A percentile compares a stretch with the other conserved stretches of the same genome.
Evolutionary conservation across 2,113 vertebrate genomes (phyloP).

Genomic region (Rhinogobius similis): DNA sequence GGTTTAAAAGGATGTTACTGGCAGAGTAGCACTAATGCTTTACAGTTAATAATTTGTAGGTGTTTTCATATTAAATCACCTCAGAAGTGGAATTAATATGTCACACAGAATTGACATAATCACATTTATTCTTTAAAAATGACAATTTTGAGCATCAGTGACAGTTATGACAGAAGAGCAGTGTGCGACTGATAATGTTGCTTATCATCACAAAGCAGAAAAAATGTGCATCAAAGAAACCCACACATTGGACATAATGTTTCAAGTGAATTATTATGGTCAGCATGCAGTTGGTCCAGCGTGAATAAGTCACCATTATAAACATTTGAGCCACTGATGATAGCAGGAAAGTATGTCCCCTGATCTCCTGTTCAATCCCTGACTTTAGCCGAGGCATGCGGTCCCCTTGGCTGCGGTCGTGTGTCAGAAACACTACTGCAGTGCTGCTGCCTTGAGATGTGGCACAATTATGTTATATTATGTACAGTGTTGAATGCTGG

Average conservation of each 20-base stretch:
- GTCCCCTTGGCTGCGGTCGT: constrained; percentile 36
- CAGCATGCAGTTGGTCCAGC: constrained; percentile 23
- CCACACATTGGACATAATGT: not conserved
- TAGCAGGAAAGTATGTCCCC: constrained; percentile 69
- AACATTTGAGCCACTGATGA: constrained; percentile 67
- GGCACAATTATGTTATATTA: constrained; percentile 24
- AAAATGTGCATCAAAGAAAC: constrained; percentile 7
- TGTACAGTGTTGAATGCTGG: constrained; percentile 19
- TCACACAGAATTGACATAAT: not conserved
- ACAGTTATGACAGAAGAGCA: constrained; percentile 41
- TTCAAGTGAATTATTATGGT: constrained; percentile 16
- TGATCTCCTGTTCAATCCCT: constrained; percentile 46
- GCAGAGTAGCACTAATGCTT: not conserved
- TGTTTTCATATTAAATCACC: not conserved
- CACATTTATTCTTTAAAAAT: constrained; percentile 7
- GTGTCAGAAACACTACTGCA: constrained; percentile 31
- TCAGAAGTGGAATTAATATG: not conserved
- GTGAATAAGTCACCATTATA: constrained; percentile 33
- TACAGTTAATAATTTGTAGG: not conserved
- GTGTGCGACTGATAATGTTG: constrained; percentile 42
- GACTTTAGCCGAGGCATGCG: constrained; percentile 52
- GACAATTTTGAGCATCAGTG: constrained; percentile 18
- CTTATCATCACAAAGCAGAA: constrained; percentile 13
- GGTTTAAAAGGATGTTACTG: not conserved
- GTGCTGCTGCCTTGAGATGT: constrained; percentile 27